Evolutionary conservation across 1,140 invertebrate genomes (phyloP).

Genomic region (Euglossa dilemma): DNA sequence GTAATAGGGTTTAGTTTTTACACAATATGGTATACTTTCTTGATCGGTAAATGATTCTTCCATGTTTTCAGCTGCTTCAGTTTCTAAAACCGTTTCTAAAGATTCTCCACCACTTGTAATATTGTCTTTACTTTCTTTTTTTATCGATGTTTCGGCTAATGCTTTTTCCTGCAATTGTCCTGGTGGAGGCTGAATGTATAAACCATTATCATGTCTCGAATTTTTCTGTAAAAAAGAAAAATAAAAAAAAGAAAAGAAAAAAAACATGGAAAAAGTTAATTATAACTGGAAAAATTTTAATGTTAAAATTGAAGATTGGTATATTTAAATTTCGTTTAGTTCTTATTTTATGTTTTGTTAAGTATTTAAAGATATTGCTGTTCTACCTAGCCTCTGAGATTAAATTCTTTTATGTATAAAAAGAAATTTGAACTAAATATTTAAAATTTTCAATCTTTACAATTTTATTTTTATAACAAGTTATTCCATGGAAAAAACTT

Average conservation of each 20-base stretch:
- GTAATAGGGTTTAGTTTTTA: conserved; percentile 81
- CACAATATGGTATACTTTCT: conserved; percentile 77
- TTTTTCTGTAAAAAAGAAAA: conserved; percentile 76
- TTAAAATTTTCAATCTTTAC: not conserved
- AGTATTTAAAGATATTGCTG: conserved; percentile 13
- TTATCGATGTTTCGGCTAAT: conserved; percentile 63
- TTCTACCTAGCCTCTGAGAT: conserved; percentile 55
- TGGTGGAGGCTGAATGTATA: conserved; percentile 67
- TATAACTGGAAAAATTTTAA: not conserved
- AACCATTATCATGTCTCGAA: conserved; percentile 75
- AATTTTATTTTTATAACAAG: not conserved
- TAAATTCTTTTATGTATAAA: conserved; percentile 12
- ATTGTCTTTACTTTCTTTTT: conserved; percentile 68
- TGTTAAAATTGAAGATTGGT: not conserved
- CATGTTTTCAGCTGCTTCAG: conserved; percentile 58
- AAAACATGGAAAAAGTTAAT: not conserved
- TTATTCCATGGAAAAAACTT: conserved; percentile 16
- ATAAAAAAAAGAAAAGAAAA: conserved; percentile 62
- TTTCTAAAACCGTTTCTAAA: conserved; percentile 53
- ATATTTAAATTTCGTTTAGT: conserved; percentile 1
- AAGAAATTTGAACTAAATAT: not conserved
- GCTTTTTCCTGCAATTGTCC: conserved; percentile 67
- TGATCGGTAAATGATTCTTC: conserved; percentile 72
- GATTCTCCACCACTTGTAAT: conserved; percentile 48
- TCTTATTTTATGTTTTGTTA: conserved; percentile 12